Conservation (phyloP, 37 sponge, comb jelly and placozoan genomes). For the Halichondria panicea region DNA sequence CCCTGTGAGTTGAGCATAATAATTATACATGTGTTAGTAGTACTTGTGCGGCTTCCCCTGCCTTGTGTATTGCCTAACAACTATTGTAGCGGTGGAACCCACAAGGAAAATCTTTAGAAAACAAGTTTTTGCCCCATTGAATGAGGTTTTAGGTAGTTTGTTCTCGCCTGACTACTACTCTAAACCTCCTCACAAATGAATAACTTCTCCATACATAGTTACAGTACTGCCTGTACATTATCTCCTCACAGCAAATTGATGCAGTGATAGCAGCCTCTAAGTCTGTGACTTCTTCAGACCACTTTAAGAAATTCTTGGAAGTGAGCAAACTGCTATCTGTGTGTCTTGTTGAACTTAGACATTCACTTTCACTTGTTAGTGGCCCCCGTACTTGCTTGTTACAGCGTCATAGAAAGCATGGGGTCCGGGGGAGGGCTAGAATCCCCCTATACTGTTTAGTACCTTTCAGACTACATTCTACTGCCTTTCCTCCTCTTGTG, state of each 20-base stretch:
- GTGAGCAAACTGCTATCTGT: conserved; percentile 4
- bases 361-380: too few species aligned
- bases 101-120: not conserved
- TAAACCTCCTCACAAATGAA: too few species aligned
- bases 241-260: conserved; percentile 78
- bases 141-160: not conserved
- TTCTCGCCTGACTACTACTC: too few species aligned
- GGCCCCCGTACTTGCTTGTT: too few species aligned
- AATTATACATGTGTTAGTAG: not conserved
- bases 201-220: not conserved
- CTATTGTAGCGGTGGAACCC: not conserved
- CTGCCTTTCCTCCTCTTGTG: too few species aligned
- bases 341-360: too few species aligned
- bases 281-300: conserved; percentile 36
- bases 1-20: conserved; percentile 70
- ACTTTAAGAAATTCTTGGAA: conserved; percentile 77
- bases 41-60: not conserved
- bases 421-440: too few species aligned
- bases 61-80: not conserved
- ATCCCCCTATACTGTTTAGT: too few species aligned
- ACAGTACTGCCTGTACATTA: not conserved
- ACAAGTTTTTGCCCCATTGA: not conserved
- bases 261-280: conserved; percentile 79
- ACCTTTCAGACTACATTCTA: too few species aligned
- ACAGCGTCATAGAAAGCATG: too few species aligned